Evolutionary conservation across 2,888 invertebrate species (phyloP).

Genomic region (Tridacna crocea): DNA sequence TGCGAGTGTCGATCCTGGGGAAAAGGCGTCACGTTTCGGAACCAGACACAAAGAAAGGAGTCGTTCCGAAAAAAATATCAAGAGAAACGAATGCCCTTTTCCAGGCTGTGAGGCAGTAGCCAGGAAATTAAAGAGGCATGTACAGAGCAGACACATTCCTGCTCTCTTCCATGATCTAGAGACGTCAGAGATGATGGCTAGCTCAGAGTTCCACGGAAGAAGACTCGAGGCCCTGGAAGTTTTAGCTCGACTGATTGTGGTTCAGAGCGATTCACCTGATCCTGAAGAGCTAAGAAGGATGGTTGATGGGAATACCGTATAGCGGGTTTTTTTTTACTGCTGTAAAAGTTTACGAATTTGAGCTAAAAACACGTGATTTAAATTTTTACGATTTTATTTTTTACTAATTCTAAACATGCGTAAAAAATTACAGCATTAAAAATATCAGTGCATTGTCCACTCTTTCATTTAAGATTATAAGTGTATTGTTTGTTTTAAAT

Average conservation of each 20-base stretch:
- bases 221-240: neutral
- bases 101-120: neutral
- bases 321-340: too few species aligned
- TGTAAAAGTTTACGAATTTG: too few species aligned
- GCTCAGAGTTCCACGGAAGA: neutral
- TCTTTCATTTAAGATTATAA: too few species aligned
- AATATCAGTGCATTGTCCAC: too few species aligned
- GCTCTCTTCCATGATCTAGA: constrained; percentile 8
- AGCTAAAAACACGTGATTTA: too few species aligned
- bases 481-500: too few species aligned
- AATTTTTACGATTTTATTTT: too few species aligned
- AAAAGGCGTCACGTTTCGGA: neutral
- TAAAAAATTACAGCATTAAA: too few species aligned
- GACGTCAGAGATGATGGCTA: neutral
- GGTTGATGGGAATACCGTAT: constrained; percentile 1
- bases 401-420: too few species aligned
- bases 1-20: neutral
- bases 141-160: neutral
- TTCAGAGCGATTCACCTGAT: neutral
- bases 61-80: neutral
- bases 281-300: neutral
- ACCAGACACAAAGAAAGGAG: neutral
- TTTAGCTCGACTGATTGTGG: neutral
- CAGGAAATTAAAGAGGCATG: constrained; percentile 2
- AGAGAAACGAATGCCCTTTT: constrained; percentile 6